Evolutionary conservation across 2,888 invertebrate species (phyloP), one percentile per base, ranked within the genome.

Genomic region (Tachina fera): DNA sequence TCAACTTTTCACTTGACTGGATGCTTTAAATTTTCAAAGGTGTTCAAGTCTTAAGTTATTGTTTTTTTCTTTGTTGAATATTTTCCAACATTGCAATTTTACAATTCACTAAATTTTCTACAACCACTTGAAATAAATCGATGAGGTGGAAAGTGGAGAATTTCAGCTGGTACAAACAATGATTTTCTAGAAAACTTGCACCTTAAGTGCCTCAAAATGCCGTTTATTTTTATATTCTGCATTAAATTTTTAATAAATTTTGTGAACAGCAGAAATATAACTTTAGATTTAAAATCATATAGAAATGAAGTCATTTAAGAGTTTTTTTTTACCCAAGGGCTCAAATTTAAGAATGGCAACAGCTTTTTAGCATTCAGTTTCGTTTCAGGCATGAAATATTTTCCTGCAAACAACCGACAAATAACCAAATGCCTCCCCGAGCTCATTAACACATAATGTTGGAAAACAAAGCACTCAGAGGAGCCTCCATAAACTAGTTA

Each of bases 1-100:
- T 68, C 14, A 60, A 70, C n/a, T 82, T 81, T 75, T 61, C 81
- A 75, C 81, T 56, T 75, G 81, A 75, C 75, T 82, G 75, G 10
- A 47, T 22, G 61, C n/a, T 56, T 45, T 60, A 61, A 71, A 71
- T 70, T 61, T 63, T 71, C 56, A 47, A 63, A 79, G 63, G 72
- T 58, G 65, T 72, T 80, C 11, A 47, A 19, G 16, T 19, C 22
- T 51, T 68, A 47, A 19, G 16, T 19, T 43, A 16, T 51, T n/a
- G n/a, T n/a, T 58, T 71, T 9, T 41, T 6, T 11, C 10, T 13
- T 19, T 13, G 11, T 71, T 78, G 56, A 41, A 49, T 60, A n/a
- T 71, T 58, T 71, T 63, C n/a, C 45, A 14, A 45, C 60, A 41
- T n/a, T 68, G 3, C 51, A 84, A 70, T 75, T 70, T 70, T 51